Evolutionary conservation across 2,113 vertebrate species (phyloP), one percentile per base, ranked within the genome.

Genomic region (Neomonachus schauinslandi): DNA sequence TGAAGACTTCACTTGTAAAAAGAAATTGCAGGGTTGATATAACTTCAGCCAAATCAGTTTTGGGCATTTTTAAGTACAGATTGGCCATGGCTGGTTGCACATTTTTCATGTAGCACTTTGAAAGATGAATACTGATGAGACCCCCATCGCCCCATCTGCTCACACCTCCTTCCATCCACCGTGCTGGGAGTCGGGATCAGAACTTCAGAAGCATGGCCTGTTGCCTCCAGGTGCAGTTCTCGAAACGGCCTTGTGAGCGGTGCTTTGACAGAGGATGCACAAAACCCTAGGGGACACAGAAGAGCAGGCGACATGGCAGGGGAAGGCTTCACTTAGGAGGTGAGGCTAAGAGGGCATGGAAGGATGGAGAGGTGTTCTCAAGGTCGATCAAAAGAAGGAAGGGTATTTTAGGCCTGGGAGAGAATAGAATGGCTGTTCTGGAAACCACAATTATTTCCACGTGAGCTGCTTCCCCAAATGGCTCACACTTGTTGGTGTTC

Each of bases 141-240:
- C 10, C 28, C 13, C 18, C 5, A 12, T 5, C 33, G 4, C 2
- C 61, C 46, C 1, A 5, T 33, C 63, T 26, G 55, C 51, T 61
- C 8, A 1, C 2, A 26, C 13, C 8, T 13, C 15, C 14, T 46
- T 67, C 49, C 12, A 28, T 21, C n/a, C 42, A 9, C 1, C 15
- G 0, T 0, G 2, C 21, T 26, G 46, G 33, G 49, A 3, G 26
- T 12, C 42, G 33, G 16, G 19, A 33, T 93, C 72, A 28, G 59
- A 16, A 24, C 31, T 46, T 11, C 42, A 4, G 4, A n/a, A 14
- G 3, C 1, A 0, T 26, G 61, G 28, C n/a, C 36, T 19, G 1
- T 6, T 18, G 31, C 53, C 51, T 92, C 24, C 4, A 4, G 28
- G 61, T 9, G 9, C 36, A 1, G 19, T 2, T 39, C 2, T 53